Base-by-base conservation (phyloP, 1,140 invertebrate species). In the Cylas formicarius region DNA sequence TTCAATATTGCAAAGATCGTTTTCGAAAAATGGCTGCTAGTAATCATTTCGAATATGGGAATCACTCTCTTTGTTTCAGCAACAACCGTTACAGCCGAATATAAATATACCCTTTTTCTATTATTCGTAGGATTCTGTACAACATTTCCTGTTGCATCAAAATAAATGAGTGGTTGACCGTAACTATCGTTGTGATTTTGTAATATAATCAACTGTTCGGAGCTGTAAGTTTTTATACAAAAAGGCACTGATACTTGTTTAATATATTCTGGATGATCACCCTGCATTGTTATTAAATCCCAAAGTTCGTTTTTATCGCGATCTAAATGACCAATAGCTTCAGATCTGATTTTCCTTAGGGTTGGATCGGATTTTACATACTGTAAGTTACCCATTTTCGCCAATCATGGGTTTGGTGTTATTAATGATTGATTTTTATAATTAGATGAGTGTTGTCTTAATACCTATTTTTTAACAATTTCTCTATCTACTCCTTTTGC, bases 261-360 rank as follows among this genome's bases (percentile, higher is more conserved):
- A 8, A 38, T 37, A 20, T 45, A 45, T 28, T 45, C 34, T 6
- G 21, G n/a, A 29, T 38, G 43, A 23, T 45, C 32, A 19, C 13
- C 20, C 21, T 44, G 42, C 42, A 44, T 44, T 26, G 18, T 24
- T 10, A 44, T 16, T 13, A 44, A 8, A 36, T 44, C 42, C n/a
- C 34, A 18, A 2, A 44, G 4, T 13, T 44, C 42, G 28, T 44
- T 31, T 23, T 44, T 19, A 26, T 44, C 31, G 9, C 42, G 10
- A 26, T 44, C 42, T 23, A 16, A 22, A 8, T 32, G 17, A 2
- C 32, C 13, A n/a, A 33, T 16, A 4, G 42, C 42, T 36, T 44
- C 42, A 8, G 42, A 44, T 36, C 21, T 44, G 7, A 44, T 36
- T 44, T 44, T 44, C 36, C 42, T 17, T 10, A 44, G 14, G 2